Evolutionary conservation across 2,888 invertebrate genomes (phyloP).

Genomic region (Panzeria rudis): DNA sequence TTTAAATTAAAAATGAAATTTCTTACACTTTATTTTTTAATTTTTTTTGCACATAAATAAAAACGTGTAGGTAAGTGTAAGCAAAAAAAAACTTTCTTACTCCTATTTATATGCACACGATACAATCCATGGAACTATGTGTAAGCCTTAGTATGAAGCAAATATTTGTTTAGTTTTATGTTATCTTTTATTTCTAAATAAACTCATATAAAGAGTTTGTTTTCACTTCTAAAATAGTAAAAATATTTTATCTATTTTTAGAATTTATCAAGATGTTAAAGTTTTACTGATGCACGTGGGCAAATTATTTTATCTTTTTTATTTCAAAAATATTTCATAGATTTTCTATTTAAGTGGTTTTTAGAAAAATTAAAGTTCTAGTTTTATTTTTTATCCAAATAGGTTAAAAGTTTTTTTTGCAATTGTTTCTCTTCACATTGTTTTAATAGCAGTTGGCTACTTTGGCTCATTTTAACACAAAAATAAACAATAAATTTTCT

Average conservation of each 20-base stretch:
- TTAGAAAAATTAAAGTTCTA: neutral
- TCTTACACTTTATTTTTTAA: neutral
- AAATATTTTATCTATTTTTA: constrained; percentile 38
- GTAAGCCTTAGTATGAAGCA: too few relatives aligned
- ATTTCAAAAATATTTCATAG: neutral
- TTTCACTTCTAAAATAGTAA: constrained; percentile 12
- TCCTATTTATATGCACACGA: constrained; percentile 14
- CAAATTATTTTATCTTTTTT: neutral
- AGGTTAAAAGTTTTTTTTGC: neutral
- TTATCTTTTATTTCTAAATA: neutral
- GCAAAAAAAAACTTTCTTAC: neutral
- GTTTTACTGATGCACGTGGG: neutral
- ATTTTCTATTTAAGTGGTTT: constrained; percentile 38
- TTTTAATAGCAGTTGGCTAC: too few relatives aligned
- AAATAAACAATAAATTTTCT: neutral
- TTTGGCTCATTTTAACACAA: too few relatives aligned
- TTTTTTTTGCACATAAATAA: neutral
- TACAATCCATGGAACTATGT: neutral
- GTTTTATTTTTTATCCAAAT: neutral
- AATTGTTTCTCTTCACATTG: too few relatives aligned
- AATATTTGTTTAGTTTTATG: constrained; percentile 17
- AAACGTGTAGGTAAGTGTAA: neutral
- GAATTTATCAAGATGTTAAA: constrained; percentile 8
- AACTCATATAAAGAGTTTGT: constrained; percentile 19
- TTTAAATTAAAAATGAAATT: too few relatives aligned